These are phyloP conservation scores for Phocoena phocoena DNA, from an alignment of 2,113 vertebrate species.

Conservation along the genomic window DNA sequence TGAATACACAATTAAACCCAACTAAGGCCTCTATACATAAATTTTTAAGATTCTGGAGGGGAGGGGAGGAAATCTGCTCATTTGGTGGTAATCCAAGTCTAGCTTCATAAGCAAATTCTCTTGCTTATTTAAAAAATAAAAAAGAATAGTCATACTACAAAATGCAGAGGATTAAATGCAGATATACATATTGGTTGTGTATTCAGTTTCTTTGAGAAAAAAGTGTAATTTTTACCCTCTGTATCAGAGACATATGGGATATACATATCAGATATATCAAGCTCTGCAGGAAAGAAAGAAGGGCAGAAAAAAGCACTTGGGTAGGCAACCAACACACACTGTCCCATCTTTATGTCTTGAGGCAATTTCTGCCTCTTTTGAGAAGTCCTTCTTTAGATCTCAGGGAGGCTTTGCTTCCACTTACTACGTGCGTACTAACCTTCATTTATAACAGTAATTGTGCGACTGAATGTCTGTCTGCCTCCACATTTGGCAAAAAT, in stretches of 20 bases:
- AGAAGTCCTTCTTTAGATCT: background rate
- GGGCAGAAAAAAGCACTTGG: background rate
- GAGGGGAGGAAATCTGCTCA: background rate
- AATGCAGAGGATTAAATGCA: constrained; percentile 30
- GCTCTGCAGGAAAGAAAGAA: background rate
- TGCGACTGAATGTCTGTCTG: background rate
- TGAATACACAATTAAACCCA: background rate
- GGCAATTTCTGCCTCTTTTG: background rate
- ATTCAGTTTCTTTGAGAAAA: background rate
- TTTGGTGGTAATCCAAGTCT: background rate
- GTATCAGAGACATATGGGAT: background rate
- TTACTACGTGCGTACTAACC: background rate
- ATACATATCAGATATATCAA: background rate
- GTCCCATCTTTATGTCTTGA: background rate
- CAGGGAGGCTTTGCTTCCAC: background rate
- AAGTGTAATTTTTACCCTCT: background rate
- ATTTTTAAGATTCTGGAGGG: background rate
- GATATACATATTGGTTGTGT: background rate
- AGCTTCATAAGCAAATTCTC: background rate
- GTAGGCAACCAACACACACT: background rate
- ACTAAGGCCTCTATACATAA: background rate
- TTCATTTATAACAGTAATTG: background rate
- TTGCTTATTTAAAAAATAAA: background rate
- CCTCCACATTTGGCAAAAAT: background rate
- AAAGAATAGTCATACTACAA: background rate